These are phyloP conservation scores for Oeneis ivallda DNA, from an alignment of 2,888 invertebrate species.

Conservation along the genomic window DNA sequence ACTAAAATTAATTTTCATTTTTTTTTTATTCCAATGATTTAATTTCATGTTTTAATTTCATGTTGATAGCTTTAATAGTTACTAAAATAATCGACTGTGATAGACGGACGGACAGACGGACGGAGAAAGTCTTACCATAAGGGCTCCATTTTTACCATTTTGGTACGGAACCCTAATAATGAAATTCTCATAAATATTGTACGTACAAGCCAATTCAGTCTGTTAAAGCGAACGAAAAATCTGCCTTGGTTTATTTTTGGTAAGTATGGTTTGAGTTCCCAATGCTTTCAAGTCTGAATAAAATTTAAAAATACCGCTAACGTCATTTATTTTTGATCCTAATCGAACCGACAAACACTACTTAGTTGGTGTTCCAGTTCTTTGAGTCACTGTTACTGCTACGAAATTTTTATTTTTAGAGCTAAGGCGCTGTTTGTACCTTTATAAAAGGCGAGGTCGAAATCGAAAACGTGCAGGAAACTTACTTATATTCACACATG, in stretches of 20 bases:
- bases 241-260: slow-evolving; percentile 4
- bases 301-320: slow-evolving; percentile 6
- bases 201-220: background rate
- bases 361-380: slow-evolving; percentile 11
- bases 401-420: background rate
- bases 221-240: background rate
- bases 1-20: no score
- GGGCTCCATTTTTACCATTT: no score
- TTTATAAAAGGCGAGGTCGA: no score
- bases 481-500: no score
- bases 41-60: no score
- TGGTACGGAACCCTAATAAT: no score
- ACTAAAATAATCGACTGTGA: no score
- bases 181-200: background rate
- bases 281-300: background rate
- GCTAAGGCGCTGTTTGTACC: background rate
- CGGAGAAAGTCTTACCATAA: no score
- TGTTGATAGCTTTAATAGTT: no score
- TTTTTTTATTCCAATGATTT: no score
- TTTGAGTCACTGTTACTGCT: slow-evolving; percentile 1
- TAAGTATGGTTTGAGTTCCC: background rate
- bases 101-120: no score
- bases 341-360: slow-evolving; percentile 7
- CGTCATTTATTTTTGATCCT: slow-evolving; percentile 10
- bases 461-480: no score